A percentile compares a stretch with the other conserved stretches of the same genome.
Conservation (phyloP, 2,113 vertebrate genomes). For the Malurus melanocephalus region DNA sequence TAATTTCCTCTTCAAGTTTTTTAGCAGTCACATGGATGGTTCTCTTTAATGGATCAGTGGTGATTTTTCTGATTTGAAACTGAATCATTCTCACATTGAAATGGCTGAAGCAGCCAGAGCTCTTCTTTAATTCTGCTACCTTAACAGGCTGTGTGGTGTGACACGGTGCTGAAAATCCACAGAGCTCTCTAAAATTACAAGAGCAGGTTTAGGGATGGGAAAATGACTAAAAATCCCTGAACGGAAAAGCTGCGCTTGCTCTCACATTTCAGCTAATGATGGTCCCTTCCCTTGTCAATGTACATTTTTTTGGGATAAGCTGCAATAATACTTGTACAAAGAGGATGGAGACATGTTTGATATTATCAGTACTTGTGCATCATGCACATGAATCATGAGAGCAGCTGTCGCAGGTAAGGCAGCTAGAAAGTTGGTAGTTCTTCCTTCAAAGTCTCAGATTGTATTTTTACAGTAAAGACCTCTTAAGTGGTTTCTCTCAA, state of each 20-base stretch:
- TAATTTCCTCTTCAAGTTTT: conserved; percentile 19
- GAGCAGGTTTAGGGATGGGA: not conserved
- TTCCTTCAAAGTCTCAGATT: not conserved
- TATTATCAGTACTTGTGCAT: not conserved
- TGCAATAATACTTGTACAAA: not conserved
- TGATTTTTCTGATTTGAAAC: conserved; percentile 34
- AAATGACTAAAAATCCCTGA: not conserved
- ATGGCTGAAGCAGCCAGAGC: not conserved
- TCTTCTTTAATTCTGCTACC: not conserved
- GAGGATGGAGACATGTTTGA: not conserved
- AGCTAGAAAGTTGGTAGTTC: not conserved
- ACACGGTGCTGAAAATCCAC: not conserved
- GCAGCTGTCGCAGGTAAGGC: not conserved
- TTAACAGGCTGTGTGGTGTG: not conserved
- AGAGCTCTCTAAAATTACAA: not conserved
- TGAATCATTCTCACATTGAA: not conserved
- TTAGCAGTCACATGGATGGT: not conserved
- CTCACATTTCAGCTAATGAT: not conserved
- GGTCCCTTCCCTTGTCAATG: not conserved
- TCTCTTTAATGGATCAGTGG: not conserved
- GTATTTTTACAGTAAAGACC: not conserved
- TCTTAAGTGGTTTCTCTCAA: not conserved
- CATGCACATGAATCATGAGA: not conserved
- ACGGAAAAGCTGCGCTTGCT: conserved; percentile 12
- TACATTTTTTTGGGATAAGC: not conserved